phyloP scores from a whole-genome alignment of 2,113 vertebrate species.

The Sciurus niger region DNA sequence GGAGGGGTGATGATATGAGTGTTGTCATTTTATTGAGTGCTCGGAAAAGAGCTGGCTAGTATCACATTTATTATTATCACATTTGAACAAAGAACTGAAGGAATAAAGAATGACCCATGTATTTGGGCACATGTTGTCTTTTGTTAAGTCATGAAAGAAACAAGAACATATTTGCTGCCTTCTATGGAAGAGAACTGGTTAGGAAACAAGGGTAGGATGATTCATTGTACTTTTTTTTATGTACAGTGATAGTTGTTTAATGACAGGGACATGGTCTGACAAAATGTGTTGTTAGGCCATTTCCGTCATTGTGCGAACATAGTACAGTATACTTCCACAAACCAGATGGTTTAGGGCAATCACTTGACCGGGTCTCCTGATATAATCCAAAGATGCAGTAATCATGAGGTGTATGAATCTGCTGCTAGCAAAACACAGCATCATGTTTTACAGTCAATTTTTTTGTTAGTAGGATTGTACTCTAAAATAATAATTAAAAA shows the following conservation, averaged over 20 bases:
- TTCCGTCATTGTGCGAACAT: not conserved
- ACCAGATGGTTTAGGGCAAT: no score
- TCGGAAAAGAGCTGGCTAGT: not conserved
- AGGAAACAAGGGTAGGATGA: not conserved
- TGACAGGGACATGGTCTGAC: not conserved
- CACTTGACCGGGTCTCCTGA: no score
- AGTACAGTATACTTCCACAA: no score
- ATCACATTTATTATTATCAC: no score
- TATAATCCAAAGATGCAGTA: no score
- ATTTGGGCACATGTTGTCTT: no score
- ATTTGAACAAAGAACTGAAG: not conserved
- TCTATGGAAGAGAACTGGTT: not conserved
- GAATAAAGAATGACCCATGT: not conserved
- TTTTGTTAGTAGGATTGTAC: no score
- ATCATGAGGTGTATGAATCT: no score
- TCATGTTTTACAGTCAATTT: no score
- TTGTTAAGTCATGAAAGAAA: not conserved
- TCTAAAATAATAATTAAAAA: no score
- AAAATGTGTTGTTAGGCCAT: no score
- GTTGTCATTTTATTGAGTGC: not conserved
- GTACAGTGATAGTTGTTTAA: not conserved
- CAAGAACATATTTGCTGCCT: not conserved
- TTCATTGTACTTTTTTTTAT: not conserved
- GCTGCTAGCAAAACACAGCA: no score
- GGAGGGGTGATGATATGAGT: not conserved